Evolutionary conservation across 2,888 invertebrate genomes (phyloP), one percentile per base, ranked within the genome.

Genomic region (Volucella bombylans): DNA sequence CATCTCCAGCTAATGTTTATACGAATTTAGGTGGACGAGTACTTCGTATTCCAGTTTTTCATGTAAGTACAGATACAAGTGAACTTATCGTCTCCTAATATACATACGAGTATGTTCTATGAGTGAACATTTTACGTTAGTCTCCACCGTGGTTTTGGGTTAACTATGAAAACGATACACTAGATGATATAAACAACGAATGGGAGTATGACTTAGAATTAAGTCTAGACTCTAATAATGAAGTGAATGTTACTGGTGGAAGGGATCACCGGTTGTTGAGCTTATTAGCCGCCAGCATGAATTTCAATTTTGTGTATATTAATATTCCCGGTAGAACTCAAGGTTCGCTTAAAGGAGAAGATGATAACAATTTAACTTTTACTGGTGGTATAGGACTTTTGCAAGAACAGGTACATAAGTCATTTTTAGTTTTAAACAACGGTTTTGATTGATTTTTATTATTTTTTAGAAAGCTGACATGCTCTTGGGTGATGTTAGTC

Each of bases 101-200:
- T 3, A 23, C 2, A 2, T 18, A 2, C 18, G 1, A 2, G 2
- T 18, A 18, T 18, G 18, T 18, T 47, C 2, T 8, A 50, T 18
- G n/a, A 41, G 39, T 59, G n/a, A 72, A 8, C 23, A 10, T 1
- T 0, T 3, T 39, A 31, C 38, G 87, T 38, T 68, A 94, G 94
- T 94, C 94, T 2, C 96, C 96, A 0, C 96, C 96, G 0, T 96
- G 96, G 96, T 94, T 95, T 91, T 96, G 95, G 90, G 95, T 96
- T 0, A 92, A 91, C 73, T 94, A 94, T 89, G 92, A 92, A 79
- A 95, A 95, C 87, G 93, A 90, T 90, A 43, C 87, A 6, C 59
- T 69, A 41, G 81, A 87, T 41, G 77, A 73, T 14, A 76, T 78
- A 12, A 55, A 12, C 31, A 59, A 62, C 4, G 62, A 68, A 23